These are phyloP conservation scores for Eristalis intricaria DNA, from an alignment of 2,888 invertebrate genomes.

Conservation along the genomic window DNA sequence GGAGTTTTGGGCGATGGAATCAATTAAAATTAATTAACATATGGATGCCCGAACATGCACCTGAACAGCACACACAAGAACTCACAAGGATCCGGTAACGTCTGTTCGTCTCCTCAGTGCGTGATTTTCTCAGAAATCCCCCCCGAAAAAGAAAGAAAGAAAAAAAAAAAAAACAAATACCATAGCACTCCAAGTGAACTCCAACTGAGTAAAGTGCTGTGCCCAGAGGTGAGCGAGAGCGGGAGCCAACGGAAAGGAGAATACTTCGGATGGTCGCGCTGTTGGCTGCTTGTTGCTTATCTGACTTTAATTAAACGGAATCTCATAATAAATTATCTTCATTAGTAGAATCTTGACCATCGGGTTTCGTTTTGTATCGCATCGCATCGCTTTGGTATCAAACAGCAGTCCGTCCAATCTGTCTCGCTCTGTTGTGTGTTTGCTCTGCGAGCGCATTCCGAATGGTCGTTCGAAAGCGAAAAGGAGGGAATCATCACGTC, in stretches of 20 bases:
- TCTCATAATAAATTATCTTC: slow-evolving; percentile 82
- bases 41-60: slow-evolving; percentile 70
- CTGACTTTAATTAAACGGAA: slow-evolving; percentile 81
- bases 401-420: neutral
- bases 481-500: neutral
- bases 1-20: slow-evolving; percentile 63
- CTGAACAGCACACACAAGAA: slow-evolving; percentile 52
- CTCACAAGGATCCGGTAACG: neutral
- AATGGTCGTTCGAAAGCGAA: neutral
- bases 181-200: slow-evolving; percentile 58
- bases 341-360: slow-evolving; percentile 77
- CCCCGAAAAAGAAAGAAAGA: slow-evolving; percentile 49
- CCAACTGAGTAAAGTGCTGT: neutral
- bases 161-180: no score
- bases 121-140: slow-evolving; percentile 63
- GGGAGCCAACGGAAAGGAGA: slow-evolving; percentile 4
- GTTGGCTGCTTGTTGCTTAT: slow-evolving; percentile 76
- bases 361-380: slow-evolving; percentile 70
- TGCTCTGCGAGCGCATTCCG: neutral
- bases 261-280: slow-evolving; percentile 65
- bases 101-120: neutral
- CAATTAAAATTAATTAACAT: slow-evolving; percentile 76
- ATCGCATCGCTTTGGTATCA: slow-evolving; percentile 27
- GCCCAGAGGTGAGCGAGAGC: neutral
- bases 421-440: slow-evolving; percentile 8